Evolutionary conservation across 2,113 vertebrate genomes (phyloP), one percentile per base, ranked within the genome.

Genomic region (Sinocyclocheilus maitianheensis): DNA sequence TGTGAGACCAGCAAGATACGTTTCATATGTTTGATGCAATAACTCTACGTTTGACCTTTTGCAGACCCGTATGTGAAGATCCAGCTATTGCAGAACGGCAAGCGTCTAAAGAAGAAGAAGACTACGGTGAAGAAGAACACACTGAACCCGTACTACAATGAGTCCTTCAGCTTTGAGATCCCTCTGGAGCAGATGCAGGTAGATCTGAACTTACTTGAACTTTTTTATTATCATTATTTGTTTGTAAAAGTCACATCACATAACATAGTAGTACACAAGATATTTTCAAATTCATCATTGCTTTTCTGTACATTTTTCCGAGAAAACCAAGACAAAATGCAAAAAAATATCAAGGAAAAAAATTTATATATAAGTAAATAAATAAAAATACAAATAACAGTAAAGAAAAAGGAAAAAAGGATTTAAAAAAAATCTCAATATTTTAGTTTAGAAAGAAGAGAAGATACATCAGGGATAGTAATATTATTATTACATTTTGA

Each of bases 41-140:
- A 77, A 53, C 75, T 77, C 6, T 0, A 10, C 22, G 9, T 77
- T 62, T 83, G 51, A 18, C 84, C 0, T 51, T 14, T 30, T 78
- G 18, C 90, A 99, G 98, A 99, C 94, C 98, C 98, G 58, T 99
- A 99, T 0, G 98, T 99, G 90, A 99, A 99, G 94, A 99, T 99
- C 87, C 97, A 99, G 93, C 93, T 99, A 90, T 94, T 99, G 93
- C 97, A 99, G 94, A 98, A 98, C 0, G 98, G 98, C 22, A 99
- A 99, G 90, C 94, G 97, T 67, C 95, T 99, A 88, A 99, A 99
- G 95, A 99, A 99, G 93, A 99, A 99, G 96, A 99, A 99, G 94
- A 99, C 98, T 0, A 99, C 97, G 0, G 98, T 99, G 89, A 99
- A 99, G 92, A 99, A 99, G 93, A 99, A 99, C 94, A 99, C 97